phyloP scores from a whole-genome alignment of 2,113 vertebrate genomes.

The Camelus bactrianus region DNA sequence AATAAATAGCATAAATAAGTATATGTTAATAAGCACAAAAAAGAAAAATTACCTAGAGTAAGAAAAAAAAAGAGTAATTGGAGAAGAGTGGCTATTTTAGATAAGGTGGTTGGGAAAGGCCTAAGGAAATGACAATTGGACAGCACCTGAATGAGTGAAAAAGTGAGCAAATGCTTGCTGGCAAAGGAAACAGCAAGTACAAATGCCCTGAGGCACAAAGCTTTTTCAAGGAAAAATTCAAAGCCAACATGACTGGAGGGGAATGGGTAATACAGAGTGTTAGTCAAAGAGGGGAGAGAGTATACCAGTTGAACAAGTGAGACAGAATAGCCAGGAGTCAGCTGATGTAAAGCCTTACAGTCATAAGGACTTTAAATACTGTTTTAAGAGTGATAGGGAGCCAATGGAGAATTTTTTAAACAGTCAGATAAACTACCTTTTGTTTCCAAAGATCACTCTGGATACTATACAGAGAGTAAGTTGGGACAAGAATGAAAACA shows the following conservation, averaged over 20 bases:
- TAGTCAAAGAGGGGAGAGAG: not conserved
- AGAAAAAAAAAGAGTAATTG: not conserved
- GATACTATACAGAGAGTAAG: not conserved
- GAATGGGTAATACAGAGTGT: not conserved
- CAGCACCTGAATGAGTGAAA: not conserved
- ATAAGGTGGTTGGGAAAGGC: not conserved
- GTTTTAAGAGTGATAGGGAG: not conserved
- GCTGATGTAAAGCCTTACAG: not conserved
- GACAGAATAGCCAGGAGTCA: not conserved
- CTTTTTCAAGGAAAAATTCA: not conserved
- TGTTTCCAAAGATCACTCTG: not conserved
- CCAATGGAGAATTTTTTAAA: not conserved
- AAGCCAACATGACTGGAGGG: not conserved
- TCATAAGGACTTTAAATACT: slow-evolving; percentile 18
- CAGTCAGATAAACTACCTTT: not conserved
- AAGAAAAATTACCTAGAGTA: slow-evolving; percentile 39
- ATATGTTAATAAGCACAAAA: not conserved
- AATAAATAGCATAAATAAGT: slow-evolving; percentile 10
- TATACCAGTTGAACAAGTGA: too few relatives aligned
- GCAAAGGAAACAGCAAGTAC: not conserved
- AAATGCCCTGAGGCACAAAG: not conserved
- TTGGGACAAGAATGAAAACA: not conserved
- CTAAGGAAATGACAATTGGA: not conserved
- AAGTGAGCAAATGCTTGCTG: not conserved
- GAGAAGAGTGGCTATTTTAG: not conserved